A percentile compares a stretch with the other conserved stretches of the same genome.
Conservation (phyloP, 2,888 invertebrate species). For the Plusia festucae region DNA sequence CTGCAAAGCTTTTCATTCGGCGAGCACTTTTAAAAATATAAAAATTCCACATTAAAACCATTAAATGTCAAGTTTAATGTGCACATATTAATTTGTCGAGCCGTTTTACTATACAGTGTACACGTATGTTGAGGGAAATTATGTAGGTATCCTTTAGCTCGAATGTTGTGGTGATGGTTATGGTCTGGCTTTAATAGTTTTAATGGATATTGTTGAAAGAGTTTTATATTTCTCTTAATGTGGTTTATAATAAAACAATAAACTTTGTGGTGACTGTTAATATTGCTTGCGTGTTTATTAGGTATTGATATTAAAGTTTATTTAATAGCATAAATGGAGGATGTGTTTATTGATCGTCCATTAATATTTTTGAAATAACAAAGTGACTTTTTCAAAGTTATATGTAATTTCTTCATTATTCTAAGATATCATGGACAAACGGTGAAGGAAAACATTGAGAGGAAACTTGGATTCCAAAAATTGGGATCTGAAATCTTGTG, state of each 20-base stretch:
- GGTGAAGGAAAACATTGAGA: too few relatives aligned
- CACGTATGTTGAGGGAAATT: conserved; percentile 33
- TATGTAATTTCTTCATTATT: too few relatives aligned
- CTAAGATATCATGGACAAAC: too few relatives aligned
- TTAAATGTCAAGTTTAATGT: conserved; percentile 54
- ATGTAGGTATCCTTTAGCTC: conserved; percentile 45
- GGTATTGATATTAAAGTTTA: too few relatives aligned
- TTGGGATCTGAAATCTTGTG: too few relatives aligned
- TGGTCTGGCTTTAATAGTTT: conserved; percentile 49
- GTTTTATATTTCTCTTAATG: conserved; percentile 33
- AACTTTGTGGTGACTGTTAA: background rate
- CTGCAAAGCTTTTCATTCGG: conserved; percentile 59
- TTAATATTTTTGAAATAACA: too few relatives aligned
- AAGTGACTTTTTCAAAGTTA: too few relatives aligned
- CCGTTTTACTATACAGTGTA: conserved; percentile 19
- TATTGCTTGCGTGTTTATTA: background rate
- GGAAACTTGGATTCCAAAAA: too few relatives aligned
- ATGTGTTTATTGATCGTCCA: too few relatives aligned
- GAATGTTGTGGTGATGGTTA: conserved; percentile 35
- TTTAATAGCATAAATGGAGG: too few relatives aligned
- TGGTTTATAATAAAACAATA: conserved; percentile 32
- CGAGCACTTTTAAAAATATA: conserved; percentile 60
- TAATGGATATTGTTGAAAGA: conserved; percentile 43
- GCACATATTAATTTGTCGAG: conserved; percentile 51
- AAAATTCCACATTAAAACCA: conserved; percentile 63